These are phyloP conservation scores for Campopleginae sp. DNA, from an alignment of 2,888 invertebrate species.

Conservation along the genomic window DNA sequence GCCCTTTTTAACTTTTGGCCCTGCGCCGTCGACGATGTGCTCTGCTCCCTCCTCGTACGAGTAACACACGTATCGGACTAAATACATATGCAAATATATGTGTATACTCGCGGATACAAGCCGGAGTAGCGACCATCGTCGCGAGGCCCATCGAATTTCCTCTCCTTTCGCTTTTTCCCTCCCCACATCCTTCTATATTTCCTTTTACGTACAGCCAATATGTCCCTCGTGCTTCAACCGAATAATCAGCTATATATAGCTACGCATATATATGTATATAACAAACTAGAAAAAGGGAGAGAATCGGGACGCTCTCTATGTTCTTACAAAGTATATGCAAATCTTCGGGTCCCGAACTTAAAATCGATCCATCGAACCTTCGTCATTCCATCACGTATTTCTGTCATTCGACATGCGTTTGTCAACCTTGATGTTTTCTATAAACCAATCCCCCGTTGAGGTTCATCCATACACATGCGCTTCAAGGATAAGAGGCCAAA, in stretches of 20 bases:
- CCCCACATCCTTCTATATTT: constrained; percentile 52
- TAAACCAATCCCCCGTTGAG: constrained; percentile 2
- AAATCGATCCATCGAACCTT: constrained; percentile 58
- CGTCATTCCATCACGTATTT: constrained; percentile 47
- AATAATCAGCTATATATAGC: constrained; percentile 80
- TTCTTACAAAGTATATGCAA: constrained; percentile 62
- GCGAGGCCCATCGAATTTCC: constrained; percentile 45
- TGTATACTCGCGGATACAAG: constrained; percentile 24
- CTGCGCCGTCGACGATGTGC: constrained; percentile 56
- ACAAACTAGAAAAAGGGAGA: background rate
- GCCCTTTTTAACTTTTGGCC: constrained; percentile 80
- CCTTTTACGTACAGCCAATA: constrained; percentile 61
- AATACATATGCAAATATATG: constrained; percentile 82
- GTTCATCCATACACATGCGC: constrained; percentile 19
- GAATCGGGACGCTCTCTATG: constrained; percentile 38
- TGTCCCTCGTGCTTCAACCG: constrained; percentile 71
- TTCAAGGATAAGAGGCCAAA: background rate
- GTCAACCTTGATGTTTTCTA: constrained; percentile 49
- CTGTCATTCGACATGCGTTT: constrained; percentile 59
- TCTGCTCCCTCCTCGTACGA: constrained; percentile 38
- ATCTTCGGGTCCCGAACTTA: constrained; percentile 62
- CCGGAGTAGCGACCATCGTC: constrained; percentile 22
- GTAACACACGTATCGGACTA: constrained; percentile 73
- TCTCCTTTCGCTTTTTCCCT: constrained; percentile 25
- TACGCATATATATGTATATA: background rate